Evolutionary conservation across 2,113 vertebrate genomes (phyloP), one percentile per base, ranked within the genome.

Genomic region (Pluvialis apricaria): DNA sequence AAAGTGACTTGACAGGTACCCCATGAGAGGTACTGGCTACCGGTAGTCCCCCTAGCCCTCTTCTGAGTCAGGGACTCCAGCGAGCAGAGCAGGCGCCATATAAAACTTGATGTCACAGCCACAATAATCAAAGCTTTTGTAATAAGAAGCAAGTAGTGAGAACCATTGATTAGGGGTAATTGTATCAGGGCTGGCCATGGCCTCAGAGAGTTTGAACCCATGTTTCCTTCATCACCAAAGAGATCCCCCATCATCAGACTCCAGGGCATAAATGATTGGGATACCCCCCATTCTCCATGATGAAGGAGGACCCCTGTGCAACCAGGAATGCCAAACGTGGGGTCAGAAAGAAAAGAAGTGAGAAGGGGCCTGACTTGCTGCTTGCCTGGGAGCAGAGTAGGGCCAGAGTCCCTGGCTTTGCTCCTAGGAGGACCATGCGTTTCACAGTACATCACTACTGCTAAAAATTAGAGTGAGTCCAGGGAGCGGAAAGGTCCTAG

Each of bases 11-110:
- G 21, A 36, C 24, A 66, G 24, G 58, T 31, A 18, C 13, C 4
- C 12, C 0, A 0, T 3, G 2, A 60, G 66, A 49, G 5, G 25
- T 12, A 8, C 36, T 40, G 54, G 20, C 29, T 86, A 24, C 24
- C 4, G 0, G 29, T 49, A 77, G 49, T n/a, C 3, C 31, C 10
- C 15, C 40, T 25, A 47, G 12, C 11, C 18, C 54, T 80, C 15
- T 45, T 38, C 54, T 68, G 54, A 42, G 16, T 28, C 19, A 70
- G 36, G n/a, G 32, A 47, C 8, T 17, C 80, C 38, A 29, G 3
- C 4, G 34, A 55, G 49, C 19, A 51, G n/a, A 90, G 58, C 24
- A 80, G 34, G 25, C 19, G 55, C 38, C 17, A 47, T 49, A 54
- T 55, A n/a, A 80, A 86, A 83, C 22, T 10, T 17, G 8, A 31